Conservation (phyloP, 2,797 vertebrate genomes). For the Sebastes paucispinis region DNA sequence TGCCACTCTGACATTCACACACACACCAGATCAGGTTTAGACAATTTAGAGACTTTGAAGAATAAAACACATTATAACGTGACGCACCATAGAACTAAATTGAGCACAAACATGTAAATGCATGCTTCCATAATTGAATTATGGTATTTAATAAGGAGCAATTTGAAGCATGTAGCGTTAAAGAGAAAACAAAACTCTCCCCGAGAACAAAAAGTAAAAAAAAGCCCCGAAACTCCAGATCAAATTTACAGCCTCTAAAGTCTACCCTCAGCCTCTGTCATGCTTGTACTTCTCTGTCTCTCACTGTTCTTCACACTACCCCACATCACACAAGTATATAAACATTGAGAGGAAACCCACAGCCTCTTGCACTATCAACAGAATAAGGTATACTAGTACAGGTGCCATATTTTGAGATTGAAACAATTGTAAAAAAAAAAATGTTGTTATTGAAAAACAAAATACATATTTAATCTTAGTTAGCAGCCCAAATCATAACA, state of each 20-base stretch:
- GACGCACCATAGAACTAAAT: not conserved
- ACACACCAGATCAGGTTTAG: not conserved
- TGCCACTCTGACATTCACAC: conserved; percentile 75
- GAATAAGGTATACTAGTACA: not conserved
- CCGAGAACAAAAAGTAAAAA: conserved; percentile 37
- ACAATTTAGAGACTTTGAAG: not conserved
- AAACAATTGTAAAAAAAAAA: not conserved
- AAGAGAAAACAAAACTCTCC: conserved; percentile 7
- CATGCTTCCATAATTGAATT: not conserved
- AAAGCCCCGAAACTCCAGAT: conserved; percentile 5
- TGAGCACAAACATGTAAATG: not conserved
- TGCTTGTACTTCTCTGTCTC: not conserved
- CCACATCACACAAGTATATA: too few relatives aligned
- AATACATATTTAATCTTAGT: not conserved
- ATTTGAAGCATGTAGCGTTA: not conserved
- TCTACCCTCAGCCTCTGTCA: conserved; percentile 4
- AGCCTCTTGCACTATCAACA: not conserved
- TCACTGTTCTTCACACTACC: not conserved
- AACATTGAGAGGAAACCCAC: not conserved
- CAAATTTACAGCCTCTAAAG: conserved; percentile 22
- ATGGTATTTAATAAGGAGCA: not conserved
- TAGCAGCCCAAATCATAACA: not conserved
- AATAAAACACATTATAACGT: not conserved
- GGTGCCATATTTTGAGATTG: not conserved
- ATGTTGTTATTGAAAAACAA: too few relatives aligned